Evolutionary conservation across 2,797 vertebrate genomes (phyloP), one percentile per base, ranked within the genome.

Genomic region (Centropyge bicolor): DNA sequence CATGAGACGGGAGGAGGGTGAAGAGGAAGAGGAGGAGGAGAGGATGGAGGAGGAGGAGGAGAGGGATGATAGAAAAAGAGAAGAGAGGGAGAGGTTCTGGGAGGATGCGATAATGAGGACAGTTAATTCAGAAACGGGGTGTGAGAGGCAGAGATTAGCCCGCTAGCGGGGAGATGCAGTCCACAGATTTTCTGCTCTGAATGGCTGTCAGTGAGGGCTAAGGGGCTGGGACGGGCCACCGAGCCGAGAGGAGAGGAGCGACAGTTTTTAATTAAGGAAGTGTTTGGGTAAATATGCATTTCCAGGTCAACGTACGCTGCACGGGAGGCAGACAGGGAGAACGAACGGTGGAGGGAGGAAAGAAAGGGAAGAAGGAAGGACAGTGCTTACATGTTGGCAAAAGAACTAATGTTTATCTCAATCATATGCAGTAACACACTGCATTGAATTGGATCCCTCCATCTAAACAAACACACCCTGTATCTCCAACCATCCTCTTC

Each of bases 51-150:
- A 31, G 70, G 76, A 41, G 70, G 55, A 60, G 57, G 17, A 43
- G 70, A 8, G 62, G 66, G 67, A 69, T 63, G 73, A 76, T 48
- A 45, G 61, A 59, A 72, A 79, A 73, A 76, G 69, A 62, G 71
- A 74, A 60, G 78, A 54, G 70, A 71, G 63, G 84, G 61, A 73
- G 84, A 83, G 80, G 90, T 88, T 92, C 90, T 94, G 93, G 82
- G 87, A 91, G 87, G 83, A 88, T 76, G 90, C 61, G 92, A 93
- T 95, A 93, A 94, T 94, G 90, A 93, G 91, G 92, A 85, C 76
- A 82, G 89, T 90, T 95, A 90, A 94, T 95, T 94, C 91, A 84
- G 88, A 90, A 91, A 88, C 85, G 87, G 91, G 89, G 91, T 89
- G 90, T 91, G 93, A 93, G 89, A 88, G 78, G 88, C 77, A 86